Evolutionary conservation across 2,888 invertebrate genomes (phyloP).

Genomic region (Aporophyla lueneburgensis): DNA sequence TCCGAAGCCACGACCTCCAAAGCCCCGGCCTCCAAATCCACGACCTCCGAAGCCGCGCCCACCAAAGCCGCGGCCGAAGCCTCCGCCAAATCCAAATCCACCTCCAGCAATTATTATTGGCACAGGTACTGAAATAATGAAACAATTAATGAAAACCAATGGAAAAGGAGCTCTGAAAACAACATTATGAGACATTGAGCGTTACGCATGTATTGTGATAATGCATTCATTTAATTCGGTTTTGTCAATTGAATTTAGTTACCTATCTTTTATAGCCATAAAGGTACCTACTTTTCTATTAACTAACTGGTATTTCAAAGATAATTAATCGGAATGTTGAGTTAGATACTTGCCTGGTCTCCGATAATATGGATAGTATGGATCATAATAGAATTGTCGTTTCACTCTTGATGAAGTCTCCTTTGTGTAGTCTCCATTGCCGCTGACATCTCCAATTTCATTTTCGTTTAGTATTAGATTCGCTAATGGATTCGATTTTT

Average conservation of each 20-base stretch:
- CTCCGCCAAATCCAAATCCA: conserved; percentile 45
- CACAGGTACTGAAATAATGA: conserved; percentile 43
- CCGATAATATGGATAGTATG: conserved; percentile 55
- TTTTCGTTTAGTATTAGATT: conserved; percentile 70
- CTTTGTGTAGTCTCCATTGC: conserved; percentile 58
- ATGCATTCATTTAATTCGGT: neutral
- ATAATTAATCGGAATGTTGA: neutral
- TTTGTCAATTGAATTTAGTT: neutral
- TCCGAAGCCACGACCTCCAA: conserved; percentile 73
- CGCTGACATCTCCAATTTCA: conserved; percentile 63
- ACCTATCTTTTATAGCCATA: no score
- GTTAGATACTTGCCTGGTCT: conserved; percentile 52
- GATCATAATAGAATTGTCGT: conserved; percentile 70
- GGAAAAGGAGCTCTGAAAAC: neutral
- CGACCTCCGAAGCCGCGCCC: conserved; percentile 66
- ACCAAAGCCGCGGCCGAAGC: conserved; percentile 71
- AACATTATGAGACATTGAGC: neutral
- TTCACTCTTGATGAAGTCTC: conserved; percentile 71
- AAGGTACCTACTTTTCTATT: neutral
- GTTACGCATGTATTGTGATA: neutral
- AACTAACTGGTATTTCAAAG: neutral
- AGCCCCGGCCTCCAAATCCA: conserved; percentile 70
- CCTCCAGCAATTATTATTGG: conserved; percentile 72
- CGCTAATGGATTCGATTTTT: conserved; percentile 71
- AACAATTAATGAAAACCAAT: neutral